Percentiles rank a stretch among this genome's conserved stretches.
phyloP scores from a whole-genome alignment of 2,113 vertebrate species.

The Sarotherodon lohbergeri region DNA sequence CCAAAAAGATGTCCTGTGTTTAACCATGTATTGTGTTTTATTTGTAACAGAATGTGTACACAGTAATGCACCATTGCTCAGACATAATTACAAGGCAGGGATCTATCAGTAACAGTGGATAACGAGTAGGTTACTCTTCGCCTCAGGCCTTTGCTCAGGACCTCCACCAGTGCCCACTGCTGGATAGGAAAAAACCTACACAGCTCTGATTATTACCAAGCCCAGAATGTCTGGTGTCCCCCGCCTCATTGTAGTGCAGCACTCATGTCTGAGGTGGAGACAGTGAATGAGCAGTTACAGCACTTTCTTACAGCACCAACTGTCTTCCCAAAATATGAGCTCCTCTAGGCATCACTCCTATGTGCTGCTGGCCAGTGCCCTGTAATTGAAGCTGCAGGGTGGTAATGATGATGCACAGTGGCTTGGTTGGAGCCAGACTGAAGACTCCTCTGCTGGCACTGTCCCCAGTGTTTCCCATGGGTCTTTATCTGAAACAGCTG shows the following conservation, averaged over 20 bases:
- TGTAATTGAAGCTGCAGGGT: conserved; percentile 68
- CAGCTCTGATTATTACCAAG: conserved; percentile 28
- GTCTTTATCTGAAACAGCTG: conserved; percentile 54
- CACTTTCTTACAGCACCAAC: conserved; percentile 34
- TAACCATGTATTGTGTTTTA: conserved; percentile 3
- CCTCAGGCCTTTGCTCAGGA: conserved; percentile 17
- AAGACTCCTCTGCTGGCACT: conserved; percentile 43
- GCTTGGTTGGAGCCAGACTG: conserved; percentile 53
- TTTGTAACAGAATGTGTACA: conserved; percentile 21
- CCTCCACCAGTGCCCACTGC: conserved; percentile 30
- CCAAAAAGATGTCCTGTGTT: background rate
- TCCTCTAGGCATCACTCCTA: conserved; percentile 27
- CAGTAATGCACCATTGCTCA: conserved; percentile 1
- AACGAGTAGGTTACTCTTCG: conserved; percentile 30
- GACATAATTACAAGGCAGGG: conserved; percentile 51
- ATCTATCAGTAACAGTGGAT: conserved; percentile 37
- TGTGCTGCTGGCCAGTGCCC: conserved; percentile 39
- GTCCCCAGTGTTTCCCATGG: conserved; percentile 17
- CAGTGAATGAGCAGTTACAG: conserved; percentile 21
- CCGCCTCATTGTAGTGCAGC: conserved; percentile 5
- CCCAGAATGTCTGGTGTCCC: conserved; percentile 35
- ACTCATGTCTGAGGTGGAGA: conserved; percentile 38
- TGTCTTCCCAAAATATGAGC: conserved; percentile 51
- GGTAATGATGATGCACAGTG: conserved; percentile 58
- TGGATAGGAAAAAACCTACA: conserved; percentile 26